Evolutionary conservation across 2,888 invertebrate genomes (phyloP).

Genomic region (Lithodes maja): DNA sequence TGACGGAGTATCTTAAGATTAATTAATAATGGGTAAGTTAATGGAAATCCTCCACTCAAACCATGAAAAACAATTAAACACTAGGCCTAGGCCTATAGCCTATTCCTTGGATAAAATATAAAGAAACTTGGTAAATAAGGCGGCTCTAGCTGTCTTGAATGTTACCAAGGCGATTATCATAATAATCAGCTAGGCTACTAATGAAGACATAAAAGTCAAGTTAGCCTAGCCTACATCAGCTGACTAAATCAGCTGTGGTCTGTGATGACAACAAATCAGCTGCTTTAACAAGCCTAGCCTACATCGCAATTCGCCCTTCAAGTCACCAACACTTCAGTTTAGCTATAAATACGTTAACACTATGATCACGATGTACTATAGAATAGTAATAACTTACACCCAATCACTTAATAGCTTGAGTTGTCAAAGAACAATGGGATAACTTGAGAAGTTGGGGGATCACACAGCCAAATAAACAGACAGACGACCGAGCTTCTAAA

Average conservation of each 20-base stretch:
- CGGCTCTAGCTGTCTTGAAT: too few relatives aligned
- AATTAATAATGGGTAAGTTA: too few relatives aligned
- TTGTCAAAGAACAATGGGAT: neutral
- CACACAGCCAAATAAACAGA: slow-evolving; percentile 22
- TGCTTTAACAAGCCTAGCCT: slow-evolving; percentile 36
- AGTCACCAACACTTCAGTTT: neutral
- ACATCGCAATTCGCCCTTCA: slow-evolving; percentile 38
- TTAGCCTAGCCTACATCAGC: slow-evolving; percentile 35
- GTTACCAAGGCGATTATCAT: too few relatives aligned
- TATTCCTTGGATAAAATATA: too few relatives aligned
- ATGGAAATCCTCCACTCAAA: too few relatives aligned
- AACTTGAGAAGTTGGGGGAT: neutral
- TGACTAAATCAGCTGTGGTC: slow-evolving; percentile 45
- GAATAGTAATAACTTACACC: slow-evolving; percentile 5
- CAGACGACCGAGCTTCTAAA: slow-evolving; percentile 21
- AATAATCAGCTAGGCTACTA: too few relatives aligned
- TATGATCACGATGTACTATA: neutral
- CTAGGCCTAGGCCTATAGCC: too few relatives aligned
- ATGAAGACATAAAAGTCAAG: too few relatives aligned
- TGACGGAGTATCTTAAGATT: too few relatives aligned
- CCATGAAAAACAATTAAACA: too few relatives aligned
- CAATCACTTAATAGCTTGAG: neutral
- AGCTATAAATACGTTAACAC: neutral
- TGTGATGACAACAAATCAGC: slow-evolving; percentile 47
- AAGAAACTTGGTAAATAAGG: too few relatives aligned